Conservation (phyloP, 2,888 invertebrate species). For the Tillus elongatus region DNA sequence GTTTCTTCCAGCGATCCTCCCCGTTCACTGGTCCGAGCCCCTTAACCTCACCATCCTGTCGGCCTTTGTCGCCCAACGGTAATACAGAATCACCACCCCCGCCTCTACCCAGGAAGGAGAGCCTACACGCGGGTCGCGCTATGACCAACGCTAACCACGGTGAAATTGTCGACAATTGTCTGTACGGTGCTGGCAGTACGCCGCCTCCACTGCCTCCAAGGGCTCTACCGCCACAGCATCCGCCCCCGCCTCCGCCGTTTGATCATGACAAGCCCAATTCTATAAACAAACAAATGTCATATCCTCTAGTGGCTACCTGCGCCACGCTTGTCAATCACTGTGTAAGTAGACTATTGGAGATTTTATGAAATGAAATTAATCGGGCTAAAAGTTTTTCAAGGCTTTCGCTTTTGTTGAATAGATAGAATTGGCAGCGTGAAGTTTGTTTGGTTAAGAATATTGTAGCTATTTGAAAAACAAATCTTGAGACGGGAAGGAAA, state of each 20-base stretch:
- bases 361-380: no score
- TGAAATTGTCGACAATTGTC: slow-evolving; percentile 27
- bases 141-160: slow-evolving; percentile 10
- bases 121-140: slow-evolving; percentile 7
- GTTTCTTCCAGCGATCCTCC: slow-evolving; percentile 19
- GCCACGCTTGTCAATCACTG: slow-evolving; percentile 42
- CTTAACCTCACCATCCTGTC: no score
- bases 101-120: slow-evolving; percentile 27
- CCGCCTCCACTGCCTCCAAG: slow-evolving; percentile 55
- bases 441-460: no score
- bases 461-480: no score
- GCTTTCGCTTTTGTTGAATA: no score
- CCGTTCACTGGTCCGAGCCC: slow-evolving; percentile 20
- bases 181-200: slow-evolving; percentile 25
- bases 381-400: no score
- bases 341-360: no score
- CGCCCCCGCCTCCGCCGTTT: slow-evolving; percentile 31
- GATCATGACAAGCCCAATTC: slow-evolving; percentile 49
- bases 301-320: slow-evolving; percentile 51
- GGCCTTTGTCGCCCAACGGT: slow-evolving; percentile 28
- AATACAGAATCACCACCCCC: slow-evolving; percentile 43
- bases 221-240: slow-evolving; percentile 37
- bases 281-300: slow-evolving; percentile 56
- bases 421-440: no score
- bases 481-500: no score